phyloP scores from a whole-genome alignment of 2,113 vertebrate genomes.

The Macaca nemestrina region DNA sequence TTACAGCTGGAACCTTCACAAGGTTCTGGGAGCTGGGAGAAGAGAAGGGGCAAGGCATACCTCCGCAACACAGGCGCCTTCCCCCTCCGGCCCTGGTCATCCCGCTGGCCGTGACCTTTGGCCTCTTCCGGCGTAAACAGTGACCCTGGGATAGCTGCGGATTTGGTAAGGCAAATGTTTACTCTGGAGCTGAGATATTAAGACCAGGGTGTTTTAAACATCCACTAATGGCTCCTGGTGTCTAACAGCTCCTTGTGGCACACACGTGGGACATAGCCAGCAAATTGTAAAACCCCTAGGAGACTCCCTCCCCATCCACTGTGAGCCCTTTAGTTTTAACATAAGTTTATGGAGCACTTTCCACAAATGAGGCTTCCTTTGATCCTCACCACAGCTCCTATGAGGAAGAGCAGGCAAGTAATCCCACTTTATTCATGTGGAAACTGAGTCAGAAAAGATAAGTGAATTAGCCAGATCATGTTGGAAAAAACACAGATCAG shows the following conservation, averaged over 20 bases:
- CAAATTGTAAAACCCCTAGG: not conserved
- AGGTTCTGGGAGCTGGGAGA: not conserved
- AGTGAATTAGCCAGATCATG: not conserved
- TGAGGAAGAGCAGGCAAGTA: not conserved
- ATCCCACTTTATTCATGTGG: not conserved
- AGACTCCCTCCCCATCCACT: not conserved
- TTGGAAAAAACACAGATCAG: not conserved
- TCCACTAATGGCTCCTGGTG: not conserved
- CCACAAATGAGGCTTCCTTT: not conserved
- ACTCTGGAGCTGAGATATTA: slow-evolving; percentile 47
- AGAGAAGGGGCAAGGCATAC: not conserved
- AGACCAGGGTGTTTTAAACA: not conserved
- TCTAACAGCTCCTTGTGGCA: not conserved
- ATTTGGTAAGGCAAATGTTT: slow-evolving; percentile 74
- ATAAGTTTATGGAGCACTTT: not conserved
- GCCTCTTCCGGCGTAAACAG: slow-evolving; percentile 57
- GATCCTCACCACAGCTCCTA: not conserved
- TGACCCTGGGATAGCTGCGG: slow-evolving; percentile 56
- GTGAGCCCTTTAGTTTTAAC: not conserved
- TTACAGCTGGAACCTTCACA: not conserved
- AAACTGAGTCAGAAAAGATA: slow-evolving; percentile 44
- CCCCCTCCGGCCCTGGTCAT: not conserved
- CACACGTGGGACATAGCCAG: not conserved
- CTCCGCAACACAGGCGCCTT: not conserved
- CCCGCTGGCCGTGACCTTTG: slow-evolving; percentile 59